These are phyloP conservation scores for Micromys minutus DNA, from an alignment of 2,113 vertebrate species.

Conservation along the genomic window DNA sequence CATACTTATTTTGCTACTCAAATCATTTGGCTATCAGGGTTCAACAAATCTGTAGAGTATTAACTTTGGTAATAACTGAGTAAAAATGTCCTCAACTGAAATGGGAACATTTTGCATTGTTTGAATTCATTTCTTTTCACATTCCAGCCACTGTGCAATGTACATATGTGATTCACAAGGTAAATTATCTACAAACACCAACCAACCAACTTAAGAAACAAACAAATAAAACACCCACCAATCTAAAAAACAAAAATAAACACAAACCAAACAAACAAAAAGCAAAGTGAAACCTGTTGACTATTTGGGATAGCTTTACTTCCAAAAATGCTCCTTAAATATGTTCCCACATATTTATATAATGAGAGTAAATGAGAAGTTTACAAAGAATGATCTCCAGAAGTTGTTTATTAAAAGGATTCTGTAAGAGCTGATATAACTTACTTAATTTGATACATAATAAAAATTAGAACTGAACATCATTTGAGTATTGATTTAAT, in stretches of 20 bases:
- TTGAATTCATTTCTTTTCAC: constrained; percentile 33
- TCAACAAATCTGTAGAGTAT: not conserved
- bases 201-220: not conserved
- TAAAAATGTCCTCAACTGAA: constrained; percentile 37
- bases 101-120: not conserved
- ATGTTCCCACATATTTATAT: not conserved
- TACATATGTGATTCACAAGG: not conserved
- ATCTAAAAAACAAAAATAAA: not conserved
- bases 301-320: not conserved
- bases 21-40: not conserved
- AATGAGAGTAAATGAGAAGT: not conserved
- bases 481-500: not conserved
- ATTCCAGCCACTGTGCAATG: not conserved
- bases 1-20: not conserved
- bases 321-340: not conserved
- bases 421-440: not conserved
- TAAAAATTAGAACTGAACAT: not conserved
- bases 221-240: too few relatives aligned
- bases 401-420: not conserved
- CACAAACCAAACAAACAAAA: not conserved
- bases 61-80: constrained; percentile 25
- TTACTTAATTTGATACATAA: not conserved
- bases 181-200: not conserved
- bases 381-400: not conserved
- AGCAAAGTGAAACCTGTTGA: not conserved